These are phyloP conservation scores for Albula goreensis DNA, from an alignment of 2,113 vertebrate genomes.

Conservation along the genomic window DNA sequence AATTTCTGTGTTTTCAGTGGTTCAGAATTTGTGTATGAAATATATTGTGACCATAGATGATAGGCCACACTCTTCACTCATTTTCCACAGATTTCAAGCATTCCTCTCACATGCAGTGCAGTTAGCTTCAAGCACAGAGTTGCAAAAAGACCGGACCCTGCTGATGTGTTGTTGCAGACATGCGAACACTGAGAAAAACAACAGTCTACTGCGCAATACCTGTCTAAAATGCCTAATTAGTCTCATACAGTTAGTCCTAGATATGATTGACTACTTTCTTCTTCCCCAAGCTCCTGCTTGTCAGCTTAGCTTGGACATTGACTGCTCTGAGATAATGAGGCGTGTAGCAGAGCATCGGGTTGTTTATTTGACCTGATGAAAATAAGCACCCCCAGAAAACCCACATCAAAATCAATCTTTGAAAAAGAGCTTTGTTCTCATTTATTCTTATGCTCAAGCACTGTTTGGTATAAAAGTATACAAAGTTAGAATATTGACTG, in stretches of 20 bases:
- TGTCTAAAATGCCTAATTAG: slow-evolving; percentile 10
- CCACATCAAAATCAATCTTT: neutral
- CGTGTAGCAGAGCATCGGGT: slow-evolving; percentile 20
- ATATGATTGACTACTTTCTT: slow-evolving; percentile 12
- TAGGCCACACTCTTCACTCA: too few relatives aligned
- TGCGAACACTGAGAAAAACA: neutral
- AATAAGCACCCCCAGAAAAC: slow-evolving; percentile 18
- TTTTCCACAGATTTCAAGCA: too few relatives aligned
- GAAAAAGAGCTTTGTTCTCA: neutral
- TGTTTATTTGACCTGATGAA: slow-evolving; percentile 16
- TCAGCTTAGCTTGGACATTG: slow-evolving; percentile 16
- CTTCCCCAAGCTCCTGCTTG: neutral
- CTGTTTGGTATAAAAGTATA: too few relatives aligned
- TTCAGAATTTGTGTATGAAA: too few relatives aligned
- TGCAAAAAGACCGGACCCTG: neutral
- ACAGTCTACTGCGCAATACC: neutral
- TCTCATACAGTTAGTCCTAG: neutral
- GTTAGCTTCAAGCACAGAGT: neutral
- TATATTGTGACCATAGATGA: too few relatives aligned
- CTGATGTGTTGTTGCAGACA: neutral
- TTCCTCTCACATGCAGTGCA: too few relatives aligned
- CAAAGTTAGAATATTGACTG: neutral
- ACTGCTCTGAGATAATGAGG: slow-evolving; percentile 20
- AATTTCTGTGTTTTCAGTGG: too few relatives aligned
- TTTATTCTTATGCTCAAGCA: neutral